Conservation (phyloP, 2,797 vertebrate species). For the Perdix hodgsoniae region DNA sequence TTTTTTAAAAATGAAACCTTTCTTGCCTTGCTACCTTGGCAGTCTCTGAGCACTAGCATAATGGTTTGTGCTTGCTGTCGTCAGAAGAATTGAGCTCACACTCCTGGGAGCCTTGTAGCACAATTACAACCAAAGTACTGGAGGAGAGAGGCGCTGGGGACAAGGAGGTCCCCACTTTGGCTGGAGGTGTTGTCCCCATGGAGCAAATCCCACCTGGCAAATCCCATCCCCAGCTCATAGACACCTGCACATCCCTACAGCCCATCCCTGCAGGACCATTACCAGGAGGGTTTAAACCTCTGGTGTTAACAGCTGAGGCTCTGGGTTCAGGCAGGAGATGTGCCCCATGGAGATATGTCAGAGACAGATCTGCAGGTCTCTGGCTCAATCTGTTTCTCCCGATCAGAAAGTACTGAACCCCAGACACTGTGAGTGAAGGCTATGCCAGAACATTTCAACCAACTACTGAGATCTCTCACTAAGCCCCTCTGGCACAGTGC, state of each 20-base stretch:
- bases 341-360: background rate
- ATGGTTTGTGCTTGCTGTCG: background rate
- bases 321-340: background rate
- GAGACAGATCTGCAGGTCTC: background rate
- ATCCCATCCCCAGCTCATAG: background rate
- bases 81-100: background rate
- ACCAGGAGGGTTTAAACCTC: fast-evolving
- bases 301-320: background rate
- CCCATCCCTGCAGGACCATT: background rate
- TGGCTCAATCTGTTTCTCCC: background rate
- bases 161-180: background rate
- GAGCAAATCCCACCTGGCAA: background rate
- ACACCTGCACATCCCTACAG: background rate
- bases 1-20: background rate
- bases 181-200: fast-evolving
- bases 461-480: background rate
- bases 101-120: background rate
- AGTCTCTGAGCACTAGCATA: constrained; percentile 13
- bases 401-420: background rate
- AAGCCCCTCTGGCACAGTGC: background rate
- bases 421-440: background rate
- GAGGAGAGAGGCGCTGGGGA: background rate
- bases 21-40: constrained; percentile 10
- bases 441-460: background rate
- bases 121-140: background rate